phyloP scores from a whole-genome alignment of 1,140 invertebrate species.

The Saccostrea cuccullata region DNA sequence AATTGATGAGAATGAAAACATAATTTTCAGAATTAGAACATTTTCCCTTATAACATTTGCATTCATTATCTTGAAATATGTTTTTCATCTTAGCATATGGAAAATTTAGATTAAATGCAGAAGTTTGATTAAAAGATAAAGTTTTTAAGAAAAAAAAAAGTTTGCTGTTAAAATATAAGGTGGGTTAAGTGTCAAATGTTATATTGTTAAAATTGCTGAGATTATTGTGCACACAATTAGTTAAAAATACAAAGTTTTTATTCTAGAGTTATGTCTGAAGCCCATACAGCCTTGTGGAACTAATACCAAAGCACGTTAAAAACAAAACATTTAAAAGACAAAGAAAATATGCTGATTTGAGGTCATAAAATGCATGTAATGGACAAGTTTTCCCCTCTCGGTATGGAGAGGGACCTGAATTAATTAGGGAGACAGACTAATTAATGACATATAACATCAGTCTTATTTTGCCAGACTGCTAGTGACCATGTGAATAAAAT shows the following conservation, averaged over 20 bases:
- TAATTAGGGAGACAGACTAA: slow-evolving; percentile 20
- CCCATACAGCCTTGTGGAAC: background rate
- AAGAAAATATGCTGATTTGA: background rate
- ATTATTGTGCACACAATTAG: background rate
- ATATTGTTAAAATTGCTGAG: background rate
- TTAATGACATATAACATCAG: slow-evolving; percentile 29
- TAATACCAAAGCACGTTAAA: background rate
- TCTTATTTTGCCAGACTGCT: slow-evolving; percentile 16
- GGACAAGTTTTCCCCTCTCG: background rate
- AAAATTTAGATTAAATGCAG: slow-evolving; percentile 36
- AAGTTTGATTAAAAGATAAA: slow-evolving; percentile 35
- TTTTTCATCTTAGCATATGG: slow-evolving; percentile 36
- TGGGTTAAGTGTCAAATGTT: slow-evolving; percentile 2
- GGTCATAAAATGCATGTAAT: background rate
- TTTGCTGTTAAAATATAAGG: slow-evolving; percentile 13
- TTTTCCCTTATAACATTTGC: slow-evolving; percentile 30
- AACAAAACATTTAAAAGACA: background rate
- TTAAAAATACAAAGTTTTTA: too few relatives aligned
- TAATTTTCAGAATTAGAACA: slow-evolving; percentile 29
- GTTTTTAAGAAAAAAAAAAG: slow-evolving; percentile 5
- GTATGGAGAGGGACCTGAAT: background rate
- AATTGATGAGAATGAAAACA: slow-evolving; percentile 38
- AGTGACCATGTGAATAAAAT: slow-evolving; percentile 36
- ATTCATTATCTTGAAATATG: slow-evolving; percentile 38
- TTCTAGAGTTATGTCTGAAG: too few relatives aligned